Evolutionary conservation across 2,113 vertebrate genomes (phyloP), one percentile per base, ranked within the genome.

Genomic region (Amphiprion ocellaris): DNA sequence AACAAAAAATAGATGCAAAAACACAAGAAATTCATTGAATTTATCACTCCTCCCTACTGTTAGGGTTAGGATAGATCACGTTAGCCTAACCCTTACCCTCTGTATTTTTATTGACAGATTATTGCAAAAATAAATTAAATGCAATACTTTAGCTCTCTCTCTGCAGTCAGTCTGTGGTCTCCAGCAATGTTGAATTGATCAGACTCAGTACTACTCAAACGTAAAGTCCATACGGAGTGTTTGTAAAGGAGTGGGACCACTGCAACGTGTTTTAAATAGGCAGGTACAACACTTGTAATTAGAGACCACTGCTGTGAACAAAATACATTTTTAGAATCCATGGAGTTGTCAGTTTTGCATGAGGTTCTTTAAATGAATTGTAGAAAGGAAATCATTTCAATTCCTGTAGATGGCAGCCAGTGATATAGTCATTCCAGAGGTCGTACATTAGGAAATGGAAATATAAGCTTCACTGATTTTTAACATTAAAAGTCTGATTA

Each of bases 221-320:
- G 21, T 23, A 19, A 46, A 17, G 17, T 37, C 15, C 8, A 21
- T 5, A 56, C 10, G 47, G 23, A 41, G 39, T 39, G 4, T 54
- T 5, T 52, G 62, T 24, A 1, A 61, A 69, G 33, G 37, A 49
- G 23, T 19, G 60, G 62, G 44, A 46, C 11, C 21, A 75, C 44
- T 16, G 71, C 44, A n/a, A 37, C 12, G 7, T 16, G 5, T 66
- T 72, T 66, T 33, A 46, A 58, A 83, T 28, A 26, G 10, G 44
- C n/a, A 7, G 15, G 50, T 37, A 14, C 61, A 61, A 12, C 47
- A 30, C 11, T 24, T 73, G 21, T 10, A 26, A 41, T 21, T 24
- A 33, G 7, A 56, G 14, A n/a, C 2, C 8, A 1, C 39, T 24
- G 53, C 56, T 77, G 19, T 14, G 33, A 39, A 23, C 33, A 28